Percentiles rank a stretch among this genome's conserved stretches.
Evolutionary conservation across 1,140 invertebrate genomes (phyloP).

Genomic region (Mamestra configurata): DNA sequence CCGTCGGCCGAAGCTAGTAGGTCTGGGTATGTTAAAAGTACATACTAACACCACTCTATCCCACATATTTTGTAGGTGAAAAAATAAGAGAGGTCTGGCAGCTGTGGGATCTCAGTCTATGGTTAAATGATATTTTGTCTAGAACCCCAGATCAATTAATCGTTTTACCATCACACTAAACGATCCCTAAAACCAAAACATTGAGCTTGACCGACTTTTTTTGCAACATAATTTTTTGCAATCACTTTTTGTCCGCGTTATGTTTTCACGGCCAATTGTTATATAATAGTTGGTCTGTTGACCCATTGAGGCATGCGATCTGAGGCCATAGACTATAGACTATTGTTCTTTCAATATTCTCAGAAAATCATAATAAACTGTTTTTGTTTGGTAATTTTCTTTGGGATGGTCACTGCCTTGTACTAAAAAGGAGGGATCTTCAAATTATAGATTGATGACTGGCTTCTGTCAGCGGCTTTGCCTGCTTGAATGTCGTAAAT

Average conservation of each 20-base stretch:
- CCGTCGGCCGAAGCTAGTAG: too few species aligned
- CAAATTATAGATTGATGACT: too few species aligned
- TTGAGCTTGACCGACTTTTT: slow-evolving; percentile 49
- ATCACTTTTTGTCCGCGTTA: slow-evolving; percentile 29
- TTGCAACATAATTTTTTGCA: slow-evolving; percentile 10
- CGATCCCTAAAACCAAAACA: slow-evolving; percentile 17
- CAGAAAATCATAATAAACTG: slow-evolving; percentile 14
- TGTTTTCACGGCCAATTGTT: slow-evolving; percentile 35
- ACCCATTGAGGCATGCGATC: not conserved
- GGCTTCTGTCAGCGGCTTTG: too few species aligned
- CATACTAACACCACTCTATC: too few species aligned
- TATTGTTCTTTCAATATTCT: slow-evolving; percentile 32
- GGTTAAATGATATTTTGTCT: too few species aligned
- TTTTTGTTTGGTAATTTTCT: slow-evolving; percentile 1
- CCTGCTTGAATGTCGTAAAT: too few species aligned
- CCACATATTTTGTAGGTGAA: too few species aligned
- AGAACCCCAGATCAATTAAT: too few species aligned
- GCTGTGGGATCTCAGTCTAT: too few species aligned
- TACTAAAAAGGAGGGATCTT: too few species aligned
- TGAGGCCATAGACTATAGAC: slow-evolving; percentile 13
- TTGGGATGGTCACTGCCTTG: not conserved
- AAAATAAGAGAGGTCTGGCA: too few species aligned
- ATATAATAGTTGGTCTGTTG: slow-evolving; percentile 43
- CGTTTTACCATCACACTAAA: not conserved
- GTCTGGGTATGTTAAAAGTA: too few species aligned